phyloP scores from a whole-genome alignment of 2,113 vertebrate genomes.

The Cebus imitator region DNA sequence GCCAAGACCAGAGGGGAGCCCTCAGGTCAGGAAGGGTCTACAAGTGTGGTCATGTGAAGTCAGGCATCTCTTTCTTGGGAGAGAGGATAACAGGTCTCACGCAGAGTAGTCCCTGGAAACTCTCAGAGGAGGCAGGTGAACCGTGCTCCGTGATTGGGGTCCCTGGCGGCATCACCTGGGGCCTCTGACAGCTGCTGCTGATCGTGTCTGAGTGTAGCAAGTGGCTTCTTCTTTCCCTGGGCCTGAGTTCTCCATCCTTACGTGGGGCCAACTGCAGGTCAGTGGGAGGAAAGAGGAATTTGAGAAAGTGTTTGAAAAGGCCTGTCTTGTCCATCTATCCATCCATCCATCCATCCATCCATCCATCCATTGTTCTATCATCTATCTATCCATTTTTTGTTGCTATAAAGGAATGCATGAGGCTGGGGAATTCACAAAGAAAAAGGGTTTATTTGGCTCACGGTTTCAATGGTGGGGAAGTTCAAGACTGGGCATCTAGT shows the following conservation, averaged over 20 bases:
- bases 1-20: fast-evolving
- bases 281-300: background rate
- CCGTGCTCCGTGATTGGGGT: too few species aligned
- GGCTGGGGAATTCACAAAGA: background rate
- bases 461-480: background rate
- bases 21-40: background rate
- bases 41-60: too few species aligned
- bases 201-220: fast-evolving
- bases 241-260: background rate
- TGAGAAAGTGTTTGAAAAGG: background rate
- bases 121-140: background rate
- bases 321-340: too few species aligned
- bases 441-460: background rate
- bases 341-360: too few species aligned
- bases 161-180: background rate
- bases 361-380: too few species aligned
- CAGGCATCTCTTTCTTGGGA: too few species aligned
- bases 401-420: background rate
- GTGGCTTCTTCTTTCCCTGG: background rate
- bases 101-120: fast-evolving
- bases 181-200: background rate
- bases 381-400: background rate
- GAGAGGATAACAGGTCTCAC: background rate
- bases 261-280: background rate
- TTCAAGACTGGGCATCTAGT: background rate